Conservation (phyloP, 2,888 invertebrate genomes). For the Drosophila conformis region DNA sequence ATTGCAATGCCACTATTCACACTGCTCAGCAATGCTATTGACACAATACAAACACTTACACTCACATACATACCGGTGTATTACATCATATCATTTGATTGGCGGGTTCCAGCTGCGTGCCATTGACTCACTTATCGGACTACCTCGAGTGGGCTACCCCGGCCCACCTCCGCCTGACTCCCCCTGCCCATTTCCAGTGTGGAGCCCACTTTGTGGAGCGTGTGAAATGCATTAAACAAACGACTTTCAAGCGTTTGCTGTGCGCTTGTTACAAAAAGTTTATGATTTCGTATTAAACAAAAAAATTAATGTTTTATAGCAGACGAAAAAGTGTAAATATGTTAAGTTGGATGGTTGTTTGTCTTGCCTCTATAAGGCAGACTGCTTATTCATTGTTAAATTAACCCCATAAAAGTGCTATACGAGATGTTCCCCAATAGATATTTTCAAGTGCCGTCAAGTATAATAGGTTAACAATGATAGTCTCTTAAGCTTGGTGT, state of each 20-base stretch:
- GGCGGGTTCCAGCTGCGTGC: conserved; percentile 21
- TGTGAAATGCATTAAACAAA: conserved; percentile 67
- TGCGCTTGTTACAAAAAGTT: conserved; percentile 78
- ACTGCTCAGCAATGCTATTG: background rate
- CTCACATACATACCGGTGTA: background rate
- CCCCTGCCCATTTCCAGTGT: conserved; percentile 25
- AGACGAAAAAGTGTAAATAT: conserved; percentile 54
- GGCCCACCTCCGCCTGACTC: background rate
- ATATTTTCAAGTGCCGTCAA: background rate
- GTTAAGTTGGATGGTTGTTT: conserved; percentile 50
- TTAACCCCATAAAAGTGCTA: conserved; percentile 36
- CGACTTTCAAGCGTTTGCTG: conserved; percentile 73
- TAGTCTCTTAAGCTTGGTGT: background rate
- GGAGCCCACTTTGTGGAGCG: conserved; percentile 47
- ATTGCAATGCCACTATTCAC: background rate
- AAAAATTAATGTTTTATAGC: conserved; percentile 76
- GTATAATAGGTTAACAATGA: background rate
- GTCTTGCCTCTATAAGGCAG: conserved; percentile 27
- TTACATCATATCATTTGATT: conserved; percentile 21
- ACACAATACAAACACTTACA: background rate
- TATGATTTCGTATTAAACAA: conserved; percentile 79
- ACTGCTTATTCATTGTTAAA: conserved; percentile 16
- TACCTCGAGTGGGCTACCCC: conserved; percentile 30
- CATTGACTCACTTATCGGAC: conserved; percentile 47
- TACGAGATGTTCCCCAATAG: background rate